Percentiles rank a stretch among this genome's conserved stretches.
Evolutionary conservation across 2,888 invertebrate genomes (phyloP).

Genomic region (Agrochola macilenta): DNA sequence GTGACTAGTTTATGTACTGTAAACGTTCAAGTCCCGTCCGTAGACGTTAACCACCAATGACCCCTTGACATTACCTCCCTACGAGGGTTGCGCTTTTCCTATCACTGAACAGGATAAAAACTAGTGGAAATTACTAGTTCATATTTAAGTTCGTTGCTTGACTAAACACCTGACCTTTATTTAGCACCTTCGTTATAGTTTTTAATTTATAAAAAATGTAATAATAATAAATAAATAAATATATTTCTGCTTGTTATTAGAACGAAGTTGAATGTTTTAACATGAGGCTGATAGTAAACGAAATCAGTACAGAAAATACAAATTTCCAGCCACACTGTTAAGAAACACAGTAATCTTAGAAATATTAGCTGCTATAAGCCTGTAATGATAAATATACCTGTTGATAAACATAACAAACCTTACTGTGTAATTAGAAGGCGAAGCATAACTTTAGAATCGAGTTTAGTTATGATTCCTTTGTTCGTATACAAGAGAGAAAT

Average conservation of each 20-base stretch:
- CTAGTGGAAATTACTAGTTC: constrained; percentile 71
- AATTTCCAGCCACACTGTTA: background rate
- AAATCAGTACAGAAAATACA: background rate
- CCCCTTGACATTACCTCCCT: constrained; percentile 71
- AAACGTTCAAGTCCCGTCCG: constrained; percentile 17
- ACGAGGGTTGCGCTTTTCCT: constrained; percentile 74
- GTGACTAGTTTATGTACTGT: constrained; percentile 13
- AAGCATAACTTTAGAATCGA: too few relatives aligned
- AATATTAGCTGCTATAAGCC: too few relatives aligned
- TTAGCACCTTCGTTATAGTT: constrained; percentile 36
- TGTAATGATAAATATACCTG: too few relatives aligned
- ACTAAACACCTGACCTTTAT: constrained; percentile 69
- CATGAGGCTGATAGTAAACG: background rate
- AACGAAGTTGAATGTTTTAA: constrained; percentile 4
- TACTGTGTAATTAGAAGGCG: too few relatives aligned
- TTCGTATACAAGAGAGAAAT: too few relatives aligned
- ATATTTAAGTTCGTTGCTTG: constrained; percentile 68
- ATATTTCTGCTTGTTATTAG: constrained; percentile 37
- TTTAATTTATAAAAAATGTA: constrained; percentile 22
- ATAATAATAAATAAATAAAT: background rate
- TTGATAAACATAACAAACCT: too few relatives aligned
- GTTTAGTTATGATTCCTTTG: too few relatives aligned
- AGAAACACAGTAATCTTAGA: too few relatives aligned
- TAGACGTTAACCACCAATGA: constrained; percentile 72
- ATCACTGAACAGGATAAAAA: constrained; percentile 74